phyloP scores from a whole-genome alignment of 2,113 vertebrate genomes.

The Antennarius striatus region DNA sequence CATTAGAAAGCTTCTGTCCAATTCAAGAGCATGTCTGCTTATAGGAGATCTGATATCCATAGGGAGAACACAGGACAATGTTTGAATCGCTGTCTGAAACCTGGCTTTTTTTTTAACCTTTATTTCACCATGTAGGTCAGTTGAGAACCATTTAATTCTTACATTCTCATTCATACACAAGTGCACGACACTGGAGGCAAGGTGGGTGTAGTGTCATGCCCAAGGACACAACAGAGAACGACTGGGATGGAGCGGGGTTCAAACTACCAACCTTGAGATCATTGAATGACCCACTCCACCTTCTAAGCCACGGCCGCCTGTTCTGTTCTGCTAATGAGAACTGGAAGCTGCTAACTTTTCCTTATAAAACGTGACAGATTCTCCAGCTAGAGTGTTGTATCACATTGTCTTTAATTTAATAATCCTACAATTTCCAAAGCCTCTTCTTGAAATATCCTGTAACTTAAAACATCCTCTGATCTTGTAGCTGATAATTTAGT shows the following conservation, averaged over 20 bases:
- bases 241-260: no score
- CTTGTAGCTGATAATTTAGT: neutral
- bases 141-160: no score
- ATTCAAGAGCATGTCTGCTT: slow-evolving; percentile 33
- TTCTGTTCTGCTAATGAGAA: slow-evolving; percentile 39
- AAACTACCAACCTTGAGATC: no score
- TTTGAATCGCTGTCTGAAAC: slow-evolving; percentile 8
- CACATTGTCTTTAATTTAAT: slow-evolving; percentile 10
- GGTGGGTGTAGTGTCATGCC: no score
- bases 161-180: no score
- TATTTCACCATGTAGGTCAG: no score
- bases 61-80: slow-evolving; percentile 22
- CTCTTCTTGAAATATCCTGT: neutral
- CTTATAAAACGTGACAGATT: slow-evolving; percentile 19
- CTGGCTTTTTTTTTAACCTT: no score
- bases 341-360: slow-evolving; percentile 27
- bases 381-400: neutral
- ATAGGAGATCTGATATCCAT: slow-evolving; percentile 3
- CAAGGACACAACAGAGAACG: no score
- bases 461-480: slow-evolving; percentile 3
- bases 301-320: neutral
- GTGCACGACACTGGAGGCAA: no score
- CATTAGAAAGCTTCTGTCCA: slow-evolving; percentile 30
- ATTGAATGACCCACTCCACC: no score
- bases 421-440: slow-evolving; percentile 1